phyloP scores from a whole-genome alignment of 1,140 invertebrate species.

The Pentalonia nigronervosa region DNA sequence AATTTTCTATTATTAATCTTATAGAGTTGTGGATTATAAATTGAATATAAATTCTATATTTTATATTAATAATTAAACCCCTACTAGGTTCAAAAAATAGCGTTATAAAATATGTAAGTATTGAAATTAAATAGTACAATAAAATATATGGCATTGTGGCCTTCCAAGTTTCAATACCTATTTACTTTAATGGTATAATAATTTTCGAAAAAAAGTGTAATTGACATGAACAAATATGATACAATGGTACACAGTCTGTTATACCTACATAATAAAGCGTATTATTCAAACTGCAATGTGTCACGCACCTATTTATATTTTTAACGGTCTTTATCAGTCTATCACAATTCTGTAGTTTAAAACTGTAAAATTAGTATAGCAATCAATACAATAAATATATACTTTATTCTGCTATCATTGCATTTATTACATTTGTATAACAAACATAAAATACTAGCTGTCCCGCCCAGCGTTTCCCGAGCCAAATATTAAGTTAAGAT shows the following conservation, averaged over 20 bases:
- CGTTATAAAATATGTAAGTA: no score
- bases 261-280: neutral
- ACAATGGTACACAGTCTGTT: neutral
- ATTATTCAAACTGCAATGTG: neutral
- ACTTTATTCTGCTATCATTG: neutral
- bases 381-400: neutral
- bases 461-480: no score
- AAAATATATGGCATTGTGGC: no score
- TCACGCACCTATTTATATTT: neutral
- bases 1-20: neutral
- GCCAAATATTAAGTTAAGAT: no score
- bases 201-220: neutral
- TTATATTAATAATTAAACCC: no score
- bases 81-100: no score
- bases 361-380: neutral
- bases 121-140: no score
- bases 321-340: neutral
- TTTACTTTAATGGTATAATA: no score
- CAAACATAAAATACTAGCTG: neutral
- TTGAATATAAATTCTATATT: neutral
- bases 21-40: neutral
- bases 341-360: neutral
- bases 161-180: no score
- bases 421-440: neutral
- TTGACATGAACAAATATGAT: neutral